phyloP scores from a whole-genome alignment of 2,797 vertebrate genomes.

The Schizothorax lantsangensis region DNA sequence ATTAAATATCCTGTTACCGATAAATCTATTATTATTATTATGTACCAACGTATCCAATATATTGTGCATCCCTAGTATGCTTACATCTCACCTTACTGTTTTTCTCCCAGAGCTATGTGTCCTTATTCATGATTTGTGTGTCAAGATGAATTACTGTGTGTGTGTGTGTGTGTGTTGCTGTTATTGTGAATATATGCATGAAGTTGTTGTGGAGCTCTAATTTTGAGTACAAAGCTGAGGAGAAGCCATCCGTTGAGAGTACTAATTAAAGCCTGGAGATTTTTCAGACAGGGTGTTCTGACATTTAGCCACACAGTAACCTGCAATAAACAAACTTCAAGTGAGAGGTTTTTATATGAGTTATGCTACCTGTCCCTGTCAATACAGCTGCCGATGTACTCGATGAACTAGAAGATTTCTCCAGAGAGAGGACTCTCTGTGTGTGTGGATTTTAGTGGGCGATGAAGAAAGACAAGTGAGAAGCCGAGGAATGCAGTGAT shows the following conservation, averaged over 20 bases:
- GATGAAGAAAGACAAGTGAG: constrained; percentile 4
- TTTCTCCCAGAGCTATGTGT: neutral
- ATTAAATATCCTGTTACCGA: neutral
- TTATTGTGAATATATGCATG: neutral
- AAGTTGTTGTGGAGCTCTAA: constrained; percentile 28
- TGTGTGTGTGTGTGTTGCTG: neutral
- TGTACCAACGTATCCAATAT: neutral
- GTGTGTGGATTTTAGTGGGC: neutral
- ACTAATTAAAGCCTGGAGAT: constrained; percentile 32
- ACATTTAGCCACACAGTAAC: constrained; percentile 32
- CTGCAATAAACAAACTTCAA: constrained; percentile 18
- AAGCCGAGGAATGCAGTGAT: constrained; percentile 26
- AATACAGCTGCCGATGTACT: constrained; percentile 21
- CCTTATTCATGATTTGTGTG: neutral
- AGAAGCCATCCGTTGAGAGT: constrained; percentile 12
- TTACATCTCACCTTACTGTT: neutral
- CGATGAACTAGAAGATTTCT: constrained; percentile 19
- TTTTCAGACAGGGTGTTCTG: constrained; percentile 16
- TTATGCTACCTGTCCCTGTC: constrained; percentile 6
- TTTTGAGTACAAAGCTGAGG: constrained; percentile 21
- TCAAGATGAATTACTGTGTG: neutral
- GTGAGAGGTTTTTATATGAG: constrained; percentile 19
- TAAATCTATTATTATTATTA: neutral
- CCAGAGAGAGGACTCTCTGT: neutral
- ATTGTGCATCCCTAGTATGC: neutral